phyloP scores from a whole-genome alignment of 1,140 invertebrate species.

The Brachionus sp. region DNA sequence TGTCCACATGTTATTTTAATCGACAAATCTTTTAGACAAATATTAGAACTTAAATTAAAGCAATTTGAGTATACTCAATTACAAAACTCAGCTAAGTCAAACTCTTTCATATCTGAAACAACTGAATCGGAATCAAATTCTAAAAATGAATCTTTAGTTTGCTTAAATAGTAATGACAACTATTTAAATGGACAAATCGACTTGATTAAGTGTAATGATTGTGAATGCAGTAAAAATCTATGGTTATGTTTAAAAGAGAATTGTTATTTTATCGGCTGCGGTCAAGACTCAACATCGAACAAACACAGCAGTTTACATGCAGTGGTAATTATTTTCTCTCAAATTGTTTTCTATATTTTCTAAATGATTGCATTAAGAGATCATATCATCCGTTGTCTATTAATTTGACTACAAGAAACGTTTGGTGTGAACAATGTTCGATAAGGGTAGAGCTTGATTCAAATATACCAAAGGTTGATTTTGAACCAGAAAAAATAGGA shows the following conservation, averaged over 20 bases:
- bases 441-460: neutral
- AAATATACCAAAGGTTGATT: neutral
- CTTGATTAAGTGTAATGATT: neutral
- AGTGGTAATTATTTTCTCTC: neutral
- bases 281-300: neutral
- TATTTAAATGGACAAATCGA: neutral
- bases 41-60: neutral
- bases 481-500: neutral
- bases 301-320: slow-evolving; percentile 39
- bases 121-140: neutral
- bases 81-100: neutral
- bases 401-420: slow-evolving; percentile 40
- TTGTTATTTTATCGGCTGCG: slow-evolving; percentile 43
- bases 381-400: slow-evolving; percentile 39
- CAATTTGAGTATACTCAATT: slow-evolving; percentile 4
- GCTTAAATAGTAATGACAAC: neutral
- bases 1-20: slow-evolving; percentile 25
- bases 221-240: slow-evolving; percentile 32
- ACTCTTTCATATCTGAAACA: neutral
- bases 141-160: neutral
- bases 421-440: slow-evolving; percentile 40
- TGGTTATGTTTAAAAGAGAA: slow-evolving; percentile 43
- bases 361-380: neutral
- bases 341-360: neutral
- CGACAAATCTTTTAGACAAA: neutral